A percentile compares a stretch with the other conserved stretches of the same genome.
Evolutionary conservation across 2,113 vertebrate genomes (phyloP).

Genomic region (Corythornis cristatus): DNA sequence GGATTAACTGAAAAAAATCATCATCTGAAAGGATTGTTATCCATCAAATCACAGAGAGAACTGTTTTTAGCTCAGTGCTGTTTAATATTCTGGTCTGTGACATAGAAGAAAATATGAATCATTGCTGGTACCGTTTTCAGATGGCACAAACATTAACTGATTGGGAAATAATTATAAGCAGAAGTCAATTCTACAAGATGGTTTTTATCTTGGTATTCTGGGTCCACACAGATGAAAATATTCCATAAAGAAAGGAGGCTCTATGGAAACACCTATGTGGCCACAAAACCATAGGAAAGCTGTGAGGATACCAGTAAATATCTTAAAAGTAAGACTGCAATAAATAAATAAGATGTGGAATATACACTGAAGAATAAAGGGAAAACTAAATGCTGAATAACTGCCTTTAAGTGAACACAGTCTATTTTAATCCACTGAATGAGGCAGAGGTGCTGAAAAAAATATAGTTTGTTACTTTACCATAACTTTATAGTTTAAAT

Average conservation of each 20-base stretch:
- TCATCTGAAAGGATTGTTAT: neutral
- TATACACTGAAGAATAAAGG: neutral
- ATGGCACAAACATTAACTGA: neutral
- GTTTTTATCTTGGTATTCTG: neutral
- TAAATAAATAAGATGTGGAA: neutral
- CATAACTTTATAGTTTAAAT: neutral
- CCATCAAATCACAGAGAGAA: neutral
- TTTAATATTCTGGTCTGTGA: neutral
- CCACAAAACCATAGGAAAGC: neutral
- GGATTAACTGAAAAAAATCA: neutral
- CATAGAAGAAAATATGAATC: neutral
- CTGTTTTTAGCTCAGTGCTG: neutral
- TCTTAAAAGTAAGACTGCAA: neutral
- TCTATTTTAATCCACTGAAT: neutral
- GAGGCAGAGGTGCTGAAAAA: neutral
- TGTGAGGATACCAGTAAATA: neutral
- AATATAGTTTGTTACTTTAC: neutral
- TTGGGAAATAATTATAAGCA: neutral
- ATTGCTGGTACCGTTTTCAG: neutral
- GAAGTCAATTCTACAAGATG: neutral
- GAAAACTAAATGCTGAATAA: neutral
- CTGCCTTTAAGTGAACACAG: neutral
- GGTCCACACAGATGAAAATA: neutral
- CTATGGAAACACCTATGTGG: neutral
- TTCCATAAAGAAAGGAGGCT: neutral